Conservation (phyloP, 2,113 vertebrate genomes). For the Henicopernis longicauda region DNA sequence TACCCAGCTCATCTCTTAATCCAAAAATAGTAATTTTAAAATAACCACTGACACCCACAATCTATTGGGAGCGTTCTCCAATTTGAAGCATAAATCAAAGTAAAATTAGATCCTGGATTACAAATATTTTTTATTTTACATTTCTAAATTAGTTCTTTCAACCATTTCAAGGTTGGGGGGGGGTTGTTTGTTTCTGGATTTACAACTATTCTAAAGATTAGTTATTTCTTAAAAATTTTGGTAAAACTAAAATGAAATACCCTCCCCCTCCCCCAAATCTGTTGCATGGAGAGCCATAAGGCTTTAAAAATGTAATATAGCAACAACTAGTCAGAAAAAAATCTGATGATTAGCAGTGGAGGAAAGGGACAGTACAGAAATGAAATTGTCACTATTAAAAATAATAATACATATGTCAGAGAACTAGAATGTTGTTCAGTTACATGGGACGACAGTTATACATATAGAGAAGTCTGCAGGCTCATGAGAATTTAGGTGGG, state of each 20-base stretch:
- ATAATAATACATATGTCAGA: background rate
- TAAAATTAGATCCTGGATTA: background rate
- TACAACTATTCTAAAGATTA: background rate
- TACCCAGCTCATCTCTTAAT: background rate
- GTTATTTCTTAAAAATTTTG: background rate
- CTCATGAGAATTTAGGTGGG: background rate
- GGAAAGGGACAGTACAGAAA: background rate
- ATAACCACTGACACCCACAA: constrained; percentile 11
- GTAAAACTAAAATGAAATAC: background rate
- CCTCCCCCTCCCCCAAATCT: background rate
- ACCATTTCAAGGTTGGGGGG: background rate
- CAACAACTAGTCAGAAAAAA: background rate
- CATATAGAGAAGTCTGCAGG: background rate
- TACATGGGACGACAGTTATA: background rate
- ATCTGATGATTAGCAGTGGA: background rate
- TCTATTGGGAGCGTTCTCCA: background rate
- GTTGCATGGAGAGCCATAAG: background rate
- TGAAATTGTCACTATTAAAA: background rate
- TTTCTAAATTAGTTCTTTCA: background rate
- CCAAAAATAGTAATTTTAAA: constrained; percentile 25
- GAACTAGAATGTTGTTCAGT: background rate
- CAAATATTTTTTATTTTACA: background rate
- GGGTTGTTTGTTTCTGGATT: background rate
- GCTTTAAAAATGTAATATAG: background rate
- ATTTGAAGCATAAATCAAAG: constrained; percentile 20